Evolutionary conservation across 2,888 invertebrate genomes (phyloP), one percentile per base, ranked within the genome.

Genomic region (Synanthedon myopaeformis): DNA sequence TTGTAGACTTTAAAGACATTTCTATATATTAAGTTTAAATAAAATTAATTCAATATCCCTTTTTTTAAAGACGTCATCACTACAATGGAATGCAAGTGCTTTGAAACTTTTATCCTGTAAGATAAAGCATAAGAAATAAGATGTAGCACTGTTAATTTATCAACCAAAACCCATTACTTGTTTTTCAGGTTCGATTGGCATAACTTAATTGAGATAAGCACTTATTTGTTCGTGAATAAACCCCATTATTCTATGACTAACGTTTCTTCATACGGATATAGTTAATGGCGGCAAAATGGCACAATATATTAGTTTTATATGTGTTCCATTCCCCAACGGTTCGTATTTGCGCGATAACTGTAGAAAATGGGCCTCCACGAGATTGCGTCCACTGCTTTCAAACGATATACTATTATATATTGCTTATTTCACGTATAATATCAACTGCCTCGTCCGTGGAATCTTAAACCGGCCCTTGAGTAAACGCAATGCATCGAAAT

Each of bases 301-400:
- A 65, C 70, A 67, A 74, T 76, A 77, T 74, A 72, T 79, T 75
- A 76, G 72, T 71, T 76, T 77, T 73, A 77, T 76, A 71, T 63
- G 66, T 66, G 58, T 64, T 57, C 62, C 63, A 64, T 63, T 68
- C 66, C 69, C 66, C 53, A 55, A 63, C 59, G 70, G 63, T 63
- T 64, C 64, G 65, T 74, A 70, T 73, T 70, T 72, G 67, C 65
- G 65, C 66, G 64, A 63, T 70, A 69, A 62, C 62, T 58, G 60
- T 57, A 60, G 61, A 68, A 65, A 68, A 70, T 65, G 64, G 67
- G 61, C 58, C 62, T 60, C 60, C 59, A 64, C 64, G 67, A 69
- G 67, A 74, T 71, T 64, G 63, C 63, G 64, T 60, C 65, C 62
- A 62, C 60, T 65, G 59, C 58, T 66, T 65, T 67, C 63, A 66